Evolutionary conservation across 2,797 vertebrate genomes (phyloP).

Genomic region (Onychomys torridus): DNA sequence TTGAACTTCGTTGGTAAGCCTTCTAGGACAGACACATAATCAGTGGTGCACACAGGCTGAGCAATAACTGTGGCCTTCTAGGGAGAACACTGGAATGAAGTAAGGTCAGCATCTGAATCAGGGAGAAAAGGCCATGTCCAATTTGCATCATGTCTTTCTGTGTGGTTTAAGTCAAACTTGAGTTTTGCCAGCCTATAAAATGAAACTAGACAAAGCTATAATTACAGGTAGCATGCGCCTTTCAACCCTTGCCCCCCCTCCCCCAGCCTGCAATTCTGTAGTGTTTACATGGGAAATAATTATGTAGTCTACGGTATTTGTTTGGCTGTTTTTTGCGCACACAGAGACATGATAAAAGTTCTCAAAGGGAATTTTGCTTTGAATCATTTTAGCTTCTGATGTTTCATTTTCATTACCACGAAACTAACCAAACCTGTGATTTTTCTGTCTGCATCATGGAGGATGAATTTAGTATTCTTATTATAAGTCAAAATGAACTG

Average conservation of each 20-base stretch:
- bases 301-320: conserved; percentile 36
- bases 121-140: conserved; percentile 41
- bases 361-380: conserved; percentile 63
- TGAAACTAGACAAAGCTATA: conserved; percentile 57
- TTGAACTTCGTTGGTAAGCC: not conserved
- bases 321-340: conserved; percentile 20
- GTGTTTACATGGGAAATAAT: conserved; percentile 65
- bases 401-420: conserved; percentile 42
- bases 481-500: conserved; percentile 72
- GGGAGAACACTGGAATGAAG: not conserved
- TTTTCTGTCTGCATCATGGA: conserved; percentile 78
- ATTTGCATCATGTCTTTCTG: conserved; percentile 52
- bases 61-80: not conserved
- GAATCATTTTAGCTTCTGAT: conserved; percentile 60
- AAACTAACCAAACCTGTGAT: conserved; percentile 67
- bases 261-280: conserved; percentile 35
- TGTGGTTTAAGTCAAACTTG: conserved; percentile 55
- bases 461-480: conserved; percentile 71
- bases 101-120: not conserved
- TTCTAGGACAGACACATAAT: not conserved
- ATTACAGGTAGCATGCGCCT: conserved; percentile 69
- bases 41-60: not conserved
- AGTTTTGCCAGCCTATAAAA: conserved; percentile 56
- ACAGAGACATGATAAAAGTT: not conserved
- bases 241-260: not conserved